These are phyloP conservation scores for Brachypodius melanocephalos DNA, from an alignment of 2,113 vertebrate species.

Conservation along the genomic window DNA sequence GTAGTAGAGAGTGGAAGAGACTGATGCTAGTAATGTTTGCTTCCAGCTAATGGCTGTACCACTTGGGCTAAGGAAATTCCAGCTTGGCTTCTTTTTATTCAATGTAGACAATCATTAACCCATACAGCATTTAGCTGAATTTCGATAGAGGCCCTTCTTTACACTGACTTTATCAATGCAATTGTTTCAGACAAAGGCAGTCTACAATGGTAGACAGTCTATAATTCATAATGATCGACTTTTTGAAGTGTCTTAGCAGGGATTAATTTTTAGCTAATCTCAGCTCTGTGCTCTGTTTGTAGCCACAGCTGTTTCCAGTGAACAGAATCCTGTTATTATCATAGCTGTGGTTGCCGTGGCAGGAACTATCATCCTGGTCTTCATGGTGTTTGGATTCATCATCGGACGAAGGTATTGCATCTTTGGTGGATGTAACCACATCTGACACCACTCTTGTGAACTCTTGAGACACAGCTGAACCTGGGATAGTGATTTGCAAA, in stretches of 20 bases:
- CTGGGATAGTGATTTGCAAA: background rate
- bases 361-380: constrained; percentile 97
- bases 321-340: constrained; percentile 98
- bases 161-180: background rate
- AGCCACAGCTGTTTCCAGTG: constrained; percentile 94
- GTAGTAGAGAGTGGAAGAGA: background rate
- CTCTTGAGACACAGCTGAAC: background rate
- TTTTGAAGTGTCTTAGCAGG: background rate
- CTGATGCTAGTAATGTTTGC: background rate
- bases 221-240: background rate
- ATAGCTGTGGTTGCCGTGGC: constrained; percentile 98
- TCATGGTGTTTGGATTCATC: constrained; percentile 99
- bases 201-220: background rate
- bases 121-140: background rate
- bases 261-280: background rate
- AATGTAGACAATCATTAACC: background rate
- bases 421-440: background rate
- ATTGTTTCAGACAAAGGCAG: background rate
- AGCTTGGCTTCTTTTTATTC: background rate
- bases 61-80: background rate
- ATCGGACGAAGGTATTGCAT: constrained; percentile 95
- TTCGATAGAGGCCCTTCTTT: background rate
- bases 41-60: background rate
- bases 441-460: background rate
- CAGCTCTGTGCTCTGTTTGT: constrained; percentile 26